These are phyloP conservation scores for Indri indri DNA, from an alignment of 2,113 vertebrate species.

Conservation along the genomic window DNA sequence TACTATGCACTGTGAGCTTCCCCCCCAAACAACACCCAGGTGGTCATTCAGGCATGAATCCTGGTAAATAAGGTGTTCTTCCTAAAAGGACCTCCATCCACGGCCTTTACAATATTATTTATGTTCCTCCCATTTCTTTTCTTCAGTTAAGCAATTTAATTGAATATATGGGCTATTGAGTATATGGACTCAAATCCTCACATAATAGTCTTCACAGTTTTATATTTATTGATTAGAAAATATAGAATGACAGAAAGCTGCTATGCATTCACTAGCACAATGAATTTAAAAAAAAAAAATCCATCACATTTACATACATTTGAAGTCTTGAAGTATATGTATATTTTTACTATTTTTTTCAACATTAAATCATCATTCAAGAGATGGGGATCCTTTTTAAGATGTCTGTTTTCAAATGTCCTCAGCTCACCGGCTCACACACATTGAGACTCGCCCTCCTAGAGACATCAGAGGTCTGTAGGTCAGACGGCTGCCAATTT, in stretches of 20 bases:
- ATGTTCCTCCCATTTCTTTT: background rate
- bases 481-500: background rate
- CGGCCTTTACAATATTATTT: background rate
- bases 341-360: background rate
- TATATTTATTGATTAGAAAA: slow-evolving; percentile 38
- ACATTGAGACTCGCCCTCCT: background rate
- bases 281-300: background rate
- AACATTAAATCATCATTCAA: background rate
- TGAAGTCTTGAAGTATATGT: background rate
- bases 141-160: background rate
- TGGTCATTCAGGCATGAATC: background rate
- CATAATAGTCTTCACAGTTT: background rate
- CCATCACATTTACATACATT: background rate
- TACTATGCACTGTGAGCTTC: background rate
- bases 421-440: background rate
- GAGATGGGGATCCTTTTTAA: background rate
- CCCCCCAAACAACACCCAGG: background rate
- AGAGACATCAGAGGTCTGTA: background rate
- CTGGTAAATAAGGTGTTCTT: background rate
- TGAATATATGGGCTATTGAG: background rate
- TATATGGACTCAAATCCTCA: background rate
- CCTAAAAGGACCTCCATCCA: background rate
- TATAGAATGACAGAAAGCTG: background rate
- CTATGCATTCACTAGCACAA: background rate
- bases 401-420: background rate